phyloP scores from a whole-genome alignment of 2,888 invertebrate species.

The Pseudanteris insignis region DNA sequence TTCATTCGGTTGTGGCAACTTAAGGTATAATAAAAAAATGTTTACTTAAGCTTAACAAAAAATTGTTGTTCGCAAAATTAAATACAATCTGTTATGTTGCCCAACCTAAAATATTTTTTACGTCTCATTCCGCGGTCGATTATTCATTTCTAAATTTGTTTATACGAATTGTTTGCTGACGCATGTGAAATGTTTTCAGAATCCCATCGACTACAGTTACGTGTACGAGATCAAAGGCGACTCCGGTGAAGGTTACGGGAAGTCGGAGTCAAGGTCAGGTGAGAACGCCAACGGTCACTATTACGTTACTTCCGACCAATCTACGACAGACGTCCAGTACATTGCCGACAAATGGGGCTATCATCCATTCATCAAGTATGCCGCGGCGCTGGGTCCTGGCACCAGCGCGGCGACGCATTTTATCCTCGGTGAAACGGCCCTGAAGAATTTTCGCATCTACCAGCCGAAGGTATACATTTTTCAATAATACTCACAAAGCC shows the following conservation, averaged over 20 bases:
- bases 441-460: slow-evolving; percentile 65
- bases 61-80: too few relatives aligned
- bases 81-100: too few relatives aligned
- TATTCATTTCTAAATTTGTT: too few relatives aligned
- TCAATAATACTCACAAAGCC: too few relatives aligned
- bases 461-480: slow-evolving; percentile 10
- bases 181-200: slow-evolving; percentile 50
- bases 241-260: slow-evolving; percentile 49
- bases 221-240: slow-evolving; percentile 51
- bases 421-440: slow-evolving; percentile 70
- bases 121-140: too few relatives aligned
- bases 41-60: too few relatives aligned
- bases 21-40: too few relatives aligned
- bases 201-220: slow-evolving; percentile 51
- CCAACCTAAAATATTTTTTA: too few relatives aligned
- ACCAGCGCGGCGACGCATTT: slow-evolving; percentile 67
- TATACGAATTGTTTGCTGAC: too few relatives aligned
- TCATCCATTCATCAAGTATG: slow-evolving; percentile 72
- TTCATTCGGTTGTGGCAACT: too few relatives aligned
- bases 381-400: slow-evolving; percentile 68
- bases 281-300: slow-evolving; percentile 54
- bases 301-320: slow-evolving; percentile 51
- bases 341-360: slow-evolving; percentile 73
- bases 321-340: slow-evolving; percentile 69
- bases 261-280: slow-evolving; percentile 50